Evolutionary conservation across 2,888 invertebrate genomes (phyloP).

Genomic region (Hirtodrosophila trivittata): DNA sequence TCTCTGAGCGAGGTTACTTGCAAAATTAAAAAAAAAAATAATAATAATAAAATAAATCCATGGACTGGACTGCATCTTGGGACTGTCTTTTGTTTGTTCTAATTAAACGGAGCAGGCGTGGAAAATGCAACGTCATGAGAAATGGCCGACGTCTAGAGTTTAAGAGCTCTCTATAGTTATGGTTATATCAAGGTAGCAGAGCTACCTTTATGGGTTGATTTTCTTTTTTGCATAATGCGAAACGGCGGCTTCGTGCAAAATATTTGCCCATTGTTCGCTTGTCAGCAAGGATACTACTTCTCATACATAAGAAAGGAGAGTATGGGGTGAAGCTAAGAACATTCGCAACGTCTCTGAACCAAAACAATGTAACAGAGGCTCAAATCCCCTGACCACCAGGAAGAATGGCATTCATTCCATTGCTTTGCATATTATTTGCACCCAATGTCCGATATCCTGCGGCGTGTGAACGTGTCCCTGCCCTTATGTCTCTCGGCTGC

Average conservation of each 20-base stretch:
- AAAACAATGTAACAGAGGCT: slow-evolving; percentile 31
- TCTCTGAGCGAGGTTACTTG: slow-evolving; percentile 55
- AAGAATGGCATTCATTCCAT: slow-evolving; percentile 17
- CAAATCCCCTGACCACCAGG: slow-evolving; percentile 40
- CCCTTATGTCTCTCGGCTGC: neutral
- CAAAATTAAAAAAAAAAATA: slow-evolving; percentile 38
- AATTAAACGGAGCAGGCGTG: slow-evolving; percentile 66
- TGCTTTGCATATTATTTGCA: slow-evolving; percentile 47
- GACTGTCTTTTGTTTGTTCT: slow-evolving; percentile 61
- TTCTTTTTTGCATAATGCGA: slow-evolving; percentile 49
- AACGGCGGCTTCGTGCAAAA: slow-evolving; percentile 43
- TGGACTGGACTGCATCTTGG: slow-evolving; percentile 30
- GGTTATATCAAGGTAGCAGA: slow-evolving; percentile 36
- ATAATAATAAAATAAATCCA: slow-evolving; percentile 6
- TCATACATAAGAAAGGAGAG: slow-evolving; percentile 4
- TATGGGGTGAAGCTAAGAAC: slow-evolving; percentile 4
- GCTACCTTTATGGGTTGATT: slow-evolving; percentile 9
- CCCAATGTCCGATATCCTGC: slow-evolving; percentile 34
- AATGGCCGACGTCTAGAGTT: slow-evolving; percentile 21
- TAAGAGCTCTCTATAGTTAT: slow-evolving; percentile 5
- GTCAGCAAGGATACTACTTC: slow-evolving; percentile 40
- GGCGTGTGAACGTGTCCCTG: slow-evolving; percentile 50
- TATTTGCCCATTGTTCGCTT: slow-evolving; percentile 41
- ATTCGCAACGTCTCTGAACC: slow-evolving; percentile 28
- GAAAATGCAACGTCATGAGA: slow-evolving; percentile 62